These are phyloP conservation scores for Zingel zingel DNA, from an alignment of 2,113 vertebrate species.

Conservation along the genomic window DNA sequence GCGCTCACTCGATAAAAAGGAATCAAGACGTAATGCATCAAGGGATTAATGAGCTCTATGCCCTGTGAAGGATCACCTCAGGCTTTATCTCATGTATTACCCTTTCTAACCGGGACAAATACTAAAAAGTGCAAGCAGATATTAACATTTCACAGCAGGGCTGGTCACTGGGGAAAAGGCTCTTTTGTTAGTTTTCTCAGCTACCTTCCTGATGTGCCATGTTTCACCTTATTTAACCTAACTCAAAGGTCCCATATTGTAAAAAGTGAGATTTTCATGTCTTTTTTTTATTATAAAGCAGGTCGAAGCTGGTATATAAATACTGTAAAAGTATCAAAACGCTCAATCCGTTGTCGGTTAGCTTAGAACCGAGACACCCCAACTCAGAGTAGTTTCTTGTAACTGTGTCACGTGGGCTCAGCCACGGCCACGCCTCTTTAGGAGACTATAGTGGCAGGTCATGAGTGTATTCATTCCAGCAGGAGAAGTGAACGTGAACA, in stretches of 20 bases:
- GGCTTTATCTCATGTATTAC: background rate
- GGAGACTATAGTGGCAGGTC: too few species aligned
- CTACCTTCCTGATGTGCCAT: background rate
- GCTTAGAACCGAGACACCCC: too few species aligned
- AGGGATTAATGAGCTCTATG: constrained; percentile 10
- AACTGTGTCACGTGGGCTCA: too few species aligned
- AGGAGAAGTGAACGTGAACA: too few species aligned
- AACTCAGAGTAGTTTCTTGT: too few species aligned
- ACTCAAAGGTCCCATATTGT: background rate
- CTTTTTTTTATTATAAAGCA: too few species aligned
- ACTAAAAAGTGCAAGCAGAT: background rate
- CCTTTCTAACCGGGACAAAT: background rate
- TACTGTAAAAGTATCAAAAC: too few species aligned
- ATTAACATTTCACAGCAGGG: constrained; percentile 1
- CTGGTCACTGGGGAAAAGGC: background rate
- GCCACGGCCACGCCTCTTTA: too few species aligned
- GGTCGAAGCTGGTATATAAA: too few species aligned
- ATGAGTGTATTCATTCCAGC: too few species aligned
- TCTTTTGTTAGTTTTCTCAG: background rate
- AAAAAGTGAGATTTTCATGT: too few species aligned
- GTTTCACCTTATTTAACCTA: background rate
- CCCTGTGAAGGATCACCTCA: background rate
- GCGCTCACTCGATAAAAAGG: background rate
- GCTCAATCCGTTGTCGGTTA: too few species aligned
- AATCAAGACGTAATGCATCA: background rate